Base-by-base conservation (phyloP, 2,113 vertebrate genomes). In the Puntigrus tetrazona region DNA sequence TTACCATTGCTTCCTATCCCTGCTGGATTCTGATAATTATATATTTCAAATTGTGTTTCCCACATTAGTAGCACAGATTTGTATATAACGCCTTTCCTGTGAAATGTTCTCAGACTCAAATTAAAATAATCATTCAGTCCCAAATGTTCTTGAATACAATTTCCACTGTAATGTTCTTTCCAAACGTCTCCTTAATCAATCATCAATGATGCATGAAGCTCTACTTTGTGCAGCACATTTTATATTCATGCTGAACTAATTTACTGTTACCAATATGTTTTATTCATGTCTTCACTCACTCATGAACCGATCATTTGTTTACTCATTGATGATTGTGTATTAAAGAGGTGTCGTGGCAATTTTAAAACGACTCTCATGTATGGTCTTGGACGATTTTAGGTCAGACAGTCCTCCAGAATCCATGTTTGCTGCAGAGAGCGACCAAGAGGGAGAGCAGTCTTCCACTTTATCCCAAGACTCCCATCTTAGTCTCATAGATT, bases 201-300 rank as follows among this genome's bases (percentile, higher is more conserved):
- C 38, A 43, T 43, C 69, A 72, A 27, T 72, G 38, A 72, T 72
- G 38, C 69, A 72, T 72, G 69, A 72, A 25, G 41, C 3, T 16
- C 8, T 75, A 50, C 27, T 75, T 41, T 27, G 27, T 73, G 57
- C 57, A 63, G 43, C 57, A 79, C 57, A 63, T 63, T 63, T 61
- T 43, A 38, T 61, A 29, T 29, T 29, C n/a, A 27, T 5, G 36
- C 72, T 29, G 1, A 75, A 50, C 43, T 31, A 75, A 73, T 43
- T 25, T 73, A 69, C 65, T 69, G 34, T 70, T 70, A 70, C 67
- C n/a, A 73, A 43, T 31, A 20, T 27, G 70, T 73, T 73, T 73
- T 73, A 73, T 73, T 43, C n/a, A 43, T 43, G 14, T 73, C 69
- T 43, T 73, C 38, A 73, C 69, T 73, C 38, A 7, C n/a, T 72